Percentiles rank a stretch among this genome's conserved stretches.
These are phyloP conservation scores for Pluvialis apricaria DNA, from an alignment of 2,113 vertebrate species.

Conservation along the genomic window DNA sequence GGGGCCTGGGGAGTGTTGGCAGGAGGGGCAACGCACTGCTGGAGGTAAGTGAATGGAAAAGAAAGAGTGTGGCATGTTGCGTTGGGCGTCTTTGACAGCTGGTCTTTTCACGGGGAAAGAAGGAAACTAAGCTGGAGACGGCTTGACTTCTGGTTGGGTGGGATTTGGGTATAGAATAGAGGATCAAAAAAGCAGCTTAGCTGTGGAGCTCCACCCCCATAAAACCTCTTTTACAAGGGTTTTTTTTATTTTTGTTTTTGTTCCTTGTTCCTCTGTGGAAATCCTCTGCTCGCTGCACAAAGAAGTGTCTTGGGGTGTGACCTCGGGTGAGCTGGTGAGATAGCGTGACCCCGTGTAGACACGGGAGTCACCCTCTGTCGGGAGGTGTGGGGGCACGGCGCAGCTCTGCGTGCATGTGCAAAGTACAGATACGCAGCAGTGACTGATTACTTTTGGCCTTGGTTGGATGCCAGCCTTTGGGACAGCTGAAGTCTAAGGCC, in stretches of 20 bases:
- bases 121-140: neutral
- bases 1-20: neutral
- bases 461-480: neutral
- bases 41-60: neutral
- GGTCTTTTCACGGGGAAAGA: neutral
- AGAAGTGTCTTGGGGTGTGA: fast-evolving
- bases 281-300: fast-evolving
- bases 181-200: neutral
- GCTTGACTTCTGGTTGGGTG: neutral
- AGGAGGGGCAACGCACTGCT: neutral
- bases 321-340: neutral
- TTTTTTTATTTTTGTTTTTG: neutral
- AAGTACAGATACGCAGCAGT: neutral
- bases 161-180: neutral
- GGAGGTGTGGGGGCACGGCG: neutral
- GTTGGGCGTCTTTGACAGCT: neutral
- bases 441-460: neutral
- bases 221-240: neutral
- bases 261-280: neutral
- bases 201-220: neutral
- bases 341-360: too few relatives aligned
- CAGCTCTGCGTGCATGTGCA: neutral
- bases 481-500: neutral
- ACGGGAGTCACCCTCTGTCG: neutral
- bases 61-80: fast-evolving